Evolutionary conservation across 2,113 vertebrate species (phyloP).

Genomic region (Narcine bancroftii): DNA sequence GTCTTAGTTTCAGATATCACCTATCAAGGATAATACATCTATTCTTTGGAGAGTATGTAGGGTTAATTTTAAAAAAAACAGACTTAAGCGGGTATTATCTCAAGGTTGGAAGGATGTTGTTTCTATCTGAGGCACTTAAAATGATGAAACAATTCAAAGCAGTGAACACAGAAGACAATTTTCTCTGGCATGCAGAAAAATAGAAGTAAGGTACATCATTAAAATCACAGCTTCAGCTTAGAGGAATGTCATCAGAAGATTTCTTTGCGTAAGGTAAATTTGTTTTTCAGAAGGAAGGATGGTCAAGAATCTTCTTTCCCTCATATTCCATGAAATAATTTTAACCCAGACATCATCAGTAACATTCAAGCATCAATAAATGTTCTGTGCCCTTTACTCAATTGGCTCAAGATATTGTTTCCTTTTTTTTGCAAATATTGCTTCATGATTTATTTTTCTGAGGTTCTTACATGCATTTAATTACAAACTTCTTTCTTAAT

Average conservation of each 20-base stretch:
- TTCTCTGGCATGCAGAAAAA: neutral
- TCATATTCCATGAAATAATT: neutral
- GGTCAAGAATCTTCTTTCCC: neutral
- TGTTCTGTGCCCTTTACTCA: neutral
- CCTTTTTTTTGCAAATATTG: too few relatives aligned
- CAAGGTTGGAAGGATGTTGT: too few relatives aligned
- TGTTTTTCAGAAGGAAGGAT: neutral
- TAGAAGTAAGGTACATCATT: neutral
- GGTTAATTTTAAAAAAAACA: too few relatives aligned
- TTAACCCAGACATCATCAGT: neutral
- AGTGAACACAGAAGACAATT: too few relatives aligned
- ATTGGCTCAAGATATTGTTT: neutral
- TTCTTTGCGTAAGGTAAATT: neutral
- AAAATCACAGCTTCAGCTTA: neutral
- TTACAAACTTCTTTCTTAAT: too few relatives aligned
- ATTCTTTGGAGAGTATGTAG: too few relatives aligned
- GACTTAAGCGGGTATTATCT: too few relatives aligned
- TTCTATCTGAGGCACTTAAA: too few relatives aligned
- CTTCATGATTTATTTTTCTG: neutral
- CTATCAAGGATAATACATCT: too few relatives aligned
- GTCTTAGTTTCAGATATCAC: too few relatives aligned
- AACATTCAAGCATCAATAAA: neutral
- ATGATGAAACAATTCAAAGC: too few relatives aligned
- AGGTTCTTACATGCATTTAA: neutral
- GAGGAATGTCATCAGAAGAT: neutral